Base-by-base conservation (phyloP, 2,113 vertebrate genomes). In the Panthera uncia region DNA sequence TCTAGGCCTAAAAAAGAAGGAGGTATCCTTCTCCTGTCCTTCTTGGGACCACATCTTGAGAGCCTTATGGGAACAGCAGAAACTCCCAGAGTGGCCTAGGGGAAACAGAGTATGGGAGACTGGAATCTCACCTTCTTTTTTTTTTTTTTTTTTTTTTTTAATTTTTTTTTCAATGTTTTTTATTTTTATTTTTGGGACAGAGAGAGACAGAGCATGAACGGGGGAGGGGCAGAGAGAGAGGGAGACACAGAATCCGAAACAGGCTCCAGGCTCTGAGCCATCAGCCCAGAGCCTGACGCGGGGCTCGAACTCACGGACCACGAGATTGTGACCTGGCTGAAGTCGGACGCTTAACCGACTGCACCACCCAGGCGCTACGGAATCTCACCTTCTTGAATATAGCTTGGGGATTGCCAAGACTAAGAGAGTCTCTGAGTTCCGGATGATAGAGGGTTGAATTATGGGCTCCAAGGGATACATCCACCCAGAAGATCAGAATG, bases 341-440 rank as follows among this genome's bases (percentile, higher is more conserved):
- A 36, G 36, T 36, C 36, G 36, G 36, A 36, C 36, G 36, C 36
- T 36, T 36, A 36, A 36, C 36, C 36, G 36, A 36, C 36, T 36
- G 2, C 2, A 2, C 36, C 36, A 36, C 36, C 36, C 36, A 36
- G 36, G 36, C 2, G 36, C 36, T 2, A 2, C 36, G 2, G 13
- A 52, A 18, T 38, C 23, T 83, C 1, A 8, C 19, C 45, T 13
- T 93, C 21, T 25, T 76, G 73, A 82, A n/a, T 12, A 38, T 27
- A 68, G 66, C 73, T 23, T 66, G 2, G 11, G 50, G 78, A 36
- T 10, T 23, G 6, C 73, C 57, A 69, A 57, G 31, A 9, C 27
- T 6, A 52, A 33, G 31, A 50, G 38, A 74, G 55, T 8, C 33
- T 89, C 31, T 80, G 52, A 79, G 55, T 85, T 96, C 31, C 71